Conservation (phyloP, 2,797 vertebrate genomes). For the Poeciliopsis gracilis region DNA sequence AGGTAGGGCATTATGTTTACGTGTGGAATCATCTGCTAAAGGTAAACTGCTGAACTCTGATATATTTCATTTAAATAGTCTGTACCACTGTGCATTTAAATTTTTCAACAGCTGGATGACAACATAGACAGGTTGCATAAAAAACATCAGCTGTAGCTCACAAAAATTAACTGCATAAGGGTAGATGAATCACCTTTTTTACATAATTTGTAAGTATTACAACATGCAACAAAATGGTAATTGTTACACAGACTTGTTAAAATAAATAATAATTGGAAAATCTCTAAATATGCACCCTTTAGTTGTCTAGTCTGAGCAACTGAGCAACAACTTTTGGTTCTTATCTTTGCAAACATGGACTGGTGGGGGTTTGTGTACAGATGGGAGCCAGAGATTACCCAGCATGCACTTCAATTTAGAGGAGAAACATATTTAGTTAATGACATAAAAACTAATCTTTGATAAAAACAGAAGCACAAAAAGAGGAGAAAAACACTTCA, state of each 20-base stretch:
- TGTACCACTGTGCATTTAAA: not conserved
- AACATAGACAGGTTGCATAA: not conserved
- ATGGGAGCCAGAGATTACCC: not conserved
- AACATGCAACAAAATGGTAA: not conserved
- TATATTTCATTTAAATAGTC: not conserved
- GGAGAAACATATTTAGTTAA: not conserved
- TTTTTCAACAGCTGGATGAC: not conserved
- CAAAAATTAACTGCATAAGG: not conserved
- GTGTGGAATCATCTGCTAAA: not conserved
- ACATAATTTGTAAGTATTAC: not conserved
- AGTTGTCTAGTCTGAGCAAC: not conserved
- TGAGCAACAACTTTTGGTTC: not conserved
- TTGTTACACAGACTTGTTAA: not conserved
- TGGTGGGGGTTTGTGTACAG: not conserved
- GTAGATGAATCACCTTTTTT: not conserved
- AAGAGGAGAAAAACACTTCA: not conserved
- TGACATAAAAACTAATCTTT: not conserved
- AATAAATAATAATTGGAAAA: not conserved
- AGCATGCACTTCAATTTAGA: not conserved
- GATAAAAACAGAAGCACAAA: not conserved
- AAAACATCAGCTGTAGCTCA: not conserved
- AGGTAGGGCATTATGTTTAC: not conserved
- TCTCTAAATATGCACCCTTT: not conserved
- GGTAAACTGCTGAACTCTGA: not conserved
- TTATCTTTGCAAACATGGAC: not conserved